Evolutionary conservation across 2,797 vertebrate genomes (phyloP).

Genomic region (Melanotaenia boesemani): DNA sequence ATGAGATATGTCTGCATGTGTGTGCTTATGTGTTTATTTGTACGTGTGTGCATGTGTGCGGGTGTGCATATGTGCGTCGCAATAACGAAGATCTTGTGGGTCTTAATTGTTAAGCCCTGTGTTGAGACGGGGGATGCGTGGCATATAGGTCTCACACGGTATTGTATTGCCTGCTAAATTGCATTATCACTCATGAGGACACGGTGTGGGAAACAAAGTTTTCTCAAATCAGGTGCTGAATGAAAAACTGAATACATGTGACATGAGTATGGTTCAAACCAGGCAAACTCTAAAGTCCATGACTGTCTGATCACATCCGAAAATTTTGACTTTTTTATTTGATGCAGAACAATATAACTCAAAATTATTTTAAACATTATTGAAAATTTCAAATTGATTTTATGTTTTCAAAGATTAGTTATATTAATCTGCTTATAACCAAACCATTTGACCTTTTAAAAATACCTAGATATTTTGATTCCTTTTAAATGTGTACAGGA

Average conservation of each 20-base stretch:
- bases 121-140: slow-evolving; percentile 44
- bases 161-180: slow-evolving; percentile 72
- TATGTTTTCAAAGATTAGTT: neutral
- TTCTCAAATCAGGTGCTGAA: slow-evolving; percentile 49
- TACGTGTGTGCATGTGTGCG: neutral
- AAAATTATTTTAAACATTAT: neutral
- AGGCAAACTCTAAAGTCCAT: neutral
- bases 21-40: slow-evolving; percentile 51
- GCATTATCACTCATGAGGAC: slow-evolving; percentile 74
- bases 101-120: slow-evolving; percentile 44
- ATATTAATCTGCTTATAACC: neutral
- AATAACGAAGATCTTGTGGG: slow-evolving; percentile 51
- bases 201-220: slow-evolving; percentile 68
- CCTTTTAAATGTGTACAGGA: slow-evolving; percentile 32
- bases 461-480: neutral
- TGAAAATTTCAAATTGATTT: neutral
- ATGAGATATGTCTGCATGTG: slow-evolving; percentile 73
- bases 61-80: neutral
- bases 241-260: slow-evolving; percentile 40
- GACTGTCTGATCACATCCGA: neutral
- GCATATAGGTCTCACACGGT: slow-evolving; percentile 64
- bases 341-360: neutral
- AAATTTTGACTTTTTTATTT: neutral
- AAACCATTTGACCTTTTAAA: too few species aligned
- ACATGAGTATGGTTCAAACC: slow-evolving; percentile 26